phyloP scores from a whole-genome alignment of 2,888 invertebrate species.

The Machimus atricapillus region DNA sequence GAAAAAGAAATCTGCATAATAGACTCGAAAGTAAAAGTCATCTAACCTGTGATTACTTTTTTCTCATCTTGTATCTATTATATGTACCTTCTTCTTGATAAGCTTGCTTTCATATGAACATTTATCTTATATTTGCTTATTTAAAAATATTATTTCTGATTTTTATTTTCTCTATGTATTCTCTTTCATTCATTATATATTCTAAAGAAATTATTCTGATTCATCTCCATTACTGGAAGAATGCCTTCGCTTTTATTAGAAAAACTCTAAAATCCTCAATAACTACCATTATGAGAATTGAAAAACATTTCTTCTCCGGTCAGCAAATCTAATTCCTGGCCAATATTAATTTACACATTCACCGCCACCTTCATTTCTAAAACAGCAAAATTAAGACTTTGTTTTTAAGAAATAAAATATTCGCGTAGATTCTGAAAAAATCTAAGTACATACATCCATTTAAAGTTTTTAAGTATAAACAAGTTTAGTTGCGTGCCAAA shows the following conservation, averaged over 20 bases:
- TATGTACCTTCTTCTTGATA: background rate
- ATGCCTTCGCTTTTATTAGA: background rate
- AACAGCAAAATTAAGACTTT: background rate
- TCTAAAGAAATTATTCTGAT: background rate
- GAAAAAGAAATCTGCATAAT: slow-evolving; percentile 10
- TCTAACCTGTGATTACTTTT: background rate
- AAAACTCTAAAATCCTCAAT: no score
- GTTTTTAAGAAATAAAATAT: background rate
- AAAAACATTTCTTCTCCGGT: no score
- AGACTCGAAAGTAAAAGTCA: slow-evolving; percentile 1
- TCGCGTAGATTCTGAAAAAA: no score
- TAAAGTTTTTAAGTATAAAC: background rate
- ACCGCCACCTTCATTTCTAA: no score
- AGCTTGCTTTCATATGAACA: background rate
- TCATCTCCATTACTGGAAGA: background rate
- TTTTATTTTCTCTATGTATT: background rate
- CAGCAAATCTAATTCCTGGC: no score
- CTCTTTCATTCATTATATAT: background rate
- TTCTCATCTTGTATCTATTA: background rate
- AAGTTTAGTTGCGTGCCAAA: background rate
- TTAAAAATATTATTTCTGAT: background rate
- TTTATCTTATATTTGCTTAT: background rate
- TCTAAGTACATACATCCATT: background rate
- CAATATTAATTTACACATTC: no score
- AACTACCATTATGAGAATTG: no score